Evolutionary conservation across 2,113 vertebrate species (phyloP).

Genomic region (Mastomys natalensis): DNA sequence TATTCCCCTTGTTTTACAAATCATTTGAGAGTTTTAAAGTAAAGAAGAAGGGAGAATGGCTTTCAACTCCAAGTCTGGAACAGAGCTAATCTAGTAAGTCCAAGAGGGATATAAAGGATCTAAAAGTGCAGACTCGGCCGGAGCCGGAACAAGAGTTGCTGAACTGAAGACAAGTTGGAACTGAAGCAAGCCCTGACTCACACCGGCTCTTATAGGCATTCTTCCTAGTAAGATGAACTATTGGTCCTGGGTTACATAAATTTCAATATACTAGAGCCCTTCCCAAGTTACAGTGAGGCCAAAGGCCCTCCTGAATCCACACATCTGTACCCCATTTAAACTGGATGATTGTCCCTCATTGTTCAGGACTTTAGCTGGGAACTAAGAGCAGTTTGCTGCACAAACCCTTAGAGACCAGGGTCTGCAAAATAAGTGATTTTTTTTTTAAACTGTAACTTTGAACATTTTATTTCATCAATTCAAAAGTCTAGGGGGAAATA

Average conservation of each 20-base stretch:
- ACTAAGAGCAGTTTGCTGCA: background rate
- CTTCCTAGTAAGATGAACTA: conserved; percentile 72
- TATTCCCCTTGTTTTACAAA: conserved; percentile 78
- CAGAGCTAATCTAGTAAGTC: conserved; percentile 67
- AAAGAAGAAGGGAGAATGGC: background rate
- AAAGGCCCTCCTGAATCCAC: background rate
- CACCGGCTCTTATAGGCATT: conserved; percentile 51
- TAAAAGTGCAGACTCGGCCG: conserved; percentile 2
- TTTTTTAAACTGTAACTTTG: conserved; percentile 31
- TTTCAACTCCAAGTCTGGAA: conserved; percentile 73
- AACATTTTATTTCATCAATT: conserved; percentile 61
- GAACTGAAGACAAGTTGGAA: conserved; percentile 66
- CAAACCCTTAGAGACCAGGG: background rate
- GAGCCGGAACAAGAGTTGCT: conserved; percentile 67
- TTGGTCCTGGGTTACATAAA: conserved; percentile 64
- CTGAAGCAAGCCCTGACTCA: conserved; percentile 45
- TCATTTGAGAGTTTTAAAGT: conserved; percentile 75
- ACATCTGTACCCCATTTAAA: conserved; percentile 51
- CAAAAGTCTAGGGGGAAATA: conserved; percentile 53
- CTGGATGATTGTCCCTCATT: background rate
- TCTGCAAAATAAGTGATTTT: background rate
- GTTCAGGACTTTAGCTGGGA: background rate
- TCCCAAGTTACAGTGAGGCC: conserved; percentile 18
- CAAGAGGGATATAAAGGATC: conserved; percentile 66
- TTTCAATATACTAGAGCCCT: conserved; percentile 51